Evolutionary conservation across 2,797 vertebrate species (phyloP), one percentile per base, ranked within the genome.

Genomic region (Hyperoplus lanceolatus): DNA sequence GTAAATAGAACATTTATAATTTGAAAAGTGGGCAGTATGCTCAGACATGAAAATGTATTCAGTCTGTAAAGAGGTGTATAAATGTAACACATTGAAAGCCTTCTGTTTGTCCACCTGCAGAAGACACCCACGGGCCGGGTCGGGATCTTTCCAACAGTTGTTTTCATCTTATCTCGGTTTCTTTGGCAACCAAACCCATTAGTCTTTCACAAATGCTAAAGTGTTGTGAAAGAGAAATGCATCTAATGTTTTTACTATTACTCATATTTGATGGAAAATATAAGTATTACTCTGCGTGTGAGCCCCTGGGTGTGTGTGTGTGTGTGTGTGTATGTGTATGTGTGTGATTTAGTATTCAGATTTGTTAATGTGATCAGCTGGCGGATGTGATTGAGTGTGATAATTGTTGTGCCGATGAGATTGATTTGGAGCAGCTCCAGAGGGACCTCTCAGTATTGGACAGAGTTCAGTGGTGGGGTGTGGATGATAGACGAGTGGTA

Each of bases 371-470:
- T 73, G 73, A 80, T 81, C 69, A 64, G 65, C 61, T 45, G 73
- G 50, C 38, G 39, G 56, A 41, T 58, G 56, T 79, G 65, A 82
- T 54, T 62, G 74, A 83, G 58, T 48, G 39, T 21, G 55, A 69
- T 80, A 83, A 86, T 78, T 71, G 70, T 81, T 78, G 68, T 62
- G 65, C 60, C 75, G 9, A 75, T 80, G 51, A 70, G 68, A 80
- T 78, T 77, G 80, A 86, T 81, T 72, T 56, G 53, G 48, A 78
- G 50, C 18, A 0, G 39, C n/a, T 86, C 64, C 66, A 67, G 39
- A 43, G 77, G 73, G 70, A 70, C 21, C 65, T 75, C 8, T 75
- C 8, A 43, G 38, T 62, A 70, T 71, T 48, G 66, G 63, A 70
- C 41, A 5, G 41, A 14, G 12, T 36, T 21, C 41, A 57, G 45